Evolutionary conservation across 2,113 vertebrate genomes (phyloP).

Genomic region (Bubo blakistoni): DNA sequence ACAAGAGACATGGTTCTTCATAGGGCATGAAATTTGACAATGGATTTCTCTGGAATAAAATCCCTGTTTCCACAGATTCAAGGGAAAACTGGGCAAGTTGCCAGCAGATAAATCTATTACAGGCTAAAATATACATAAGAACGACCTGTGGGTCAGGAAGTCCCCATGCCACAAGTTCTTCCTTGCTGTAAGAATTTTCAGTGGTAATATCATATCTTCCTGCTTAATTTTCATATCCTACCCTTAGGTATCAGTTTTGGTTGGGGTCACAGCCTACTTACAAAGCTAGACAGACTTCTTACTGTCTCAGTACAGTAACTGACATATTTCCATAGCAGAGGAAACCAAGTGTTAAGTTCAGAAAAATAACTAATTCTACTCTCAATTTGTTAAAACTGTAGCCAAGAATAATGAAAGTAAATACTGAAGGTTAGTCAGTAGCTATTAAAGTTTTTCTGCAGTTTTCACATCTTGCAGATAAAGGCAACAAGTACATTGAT

Average conservation of each 20-base stretch:
- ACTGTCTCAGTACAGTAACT: not conserved
- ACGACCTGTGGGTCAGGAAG: not conserved
- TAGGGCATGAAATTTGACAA: not conserved
- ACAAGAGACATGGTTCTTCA: not conserved
- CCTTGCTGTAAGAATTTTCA: not conserved
- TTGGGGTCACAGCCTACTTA: not conserved
- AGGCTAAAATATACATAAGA: not conserved
- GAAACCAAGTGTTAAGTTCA: not conserved
- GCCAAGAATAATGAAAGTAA: not conserved
- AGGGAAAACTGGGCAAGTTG: not conserved
- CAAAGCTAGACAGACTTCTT: not conserved
- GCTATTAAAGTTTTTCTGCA: not conserved
- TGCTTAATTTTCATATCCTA: not conserved
- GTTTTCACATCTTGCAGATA: not conserved
- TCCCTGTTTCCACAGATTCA: not conserved
- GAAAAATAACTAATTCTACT: not conserved
- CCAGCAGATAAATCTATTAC: not conserved
- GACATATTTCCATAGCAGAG: not conserved
- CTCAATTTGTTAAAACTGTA: not conserved
- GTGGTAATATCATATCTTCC: not conserved
- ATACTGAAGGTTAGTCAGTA: not conserved
- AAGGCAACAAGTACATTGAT: rapidly evolving
- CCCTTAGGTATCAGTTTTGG: not conserved
- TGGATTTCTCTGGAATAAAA: not conserved
- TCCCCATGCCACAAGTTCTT: not conserved